Evolutionary conservation across 2,797 vertebrate genomes (phyloP), one percentile per base, ranked within the genome.

Genomic region (Tragelaphus oryx): DNA sequence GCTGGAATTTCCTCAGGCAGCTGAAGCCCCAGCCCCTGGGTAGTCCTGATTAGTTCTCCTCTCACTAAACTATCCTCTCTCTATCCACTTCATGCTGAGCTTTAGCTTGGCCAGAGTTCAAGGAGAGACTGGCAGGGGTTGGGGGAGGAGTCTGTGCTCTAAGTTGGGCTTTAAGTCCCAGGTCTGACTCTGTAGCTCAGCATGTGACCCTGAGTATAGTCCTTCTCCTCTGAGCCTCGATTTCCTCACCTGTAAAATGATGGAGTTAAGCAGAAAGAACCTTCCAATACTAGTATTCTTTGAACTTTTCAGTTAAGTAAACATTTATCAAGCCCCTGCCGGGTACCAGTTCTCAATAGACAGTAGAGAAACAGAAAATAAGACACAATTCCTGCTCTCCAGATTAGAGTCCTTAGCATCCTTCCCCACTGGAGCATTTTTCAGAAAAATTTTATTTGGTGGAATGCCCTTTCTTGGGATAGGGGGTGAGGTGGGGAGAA

Each of bases 331-430:
- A n/a, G n/a, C 37, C 76, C 50, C 75, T 82, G 71, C 89, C 71
- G 54, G 82, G 89, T 89, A 57, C 76, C 83, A 85, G 76, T 91
- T 95, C 95, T 95, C 75, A 59, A 79, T 86, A 91, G 93, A 85
- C 91, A 95, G 41, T 65, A 33, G 55, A 92, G 80, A 85, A 65
- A 78, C 41, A 86, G 85, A 86, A 93, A 94, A 48, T 55, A 84
- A 79, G 85, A 86, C 57, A 28, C 33, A 24, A 20, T 60, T 55
- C 57, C 76, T 75, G n/a, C 80, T 74, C 80, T 74, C 41, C 54
- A 37, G 46, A 54, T 86, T 76, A 92, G 71, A 95, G 33, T 93
- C 92, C 87, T 87, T 74, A 74, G 65, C 54, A 30, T 68, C 62
- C 46, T 96, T 94, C 55, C 87, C 82, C 91, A 71, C 37, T 79